Conservation (phyloP, 2,888 invertebrate species). For the Hoplodrina blanda region DNA sequence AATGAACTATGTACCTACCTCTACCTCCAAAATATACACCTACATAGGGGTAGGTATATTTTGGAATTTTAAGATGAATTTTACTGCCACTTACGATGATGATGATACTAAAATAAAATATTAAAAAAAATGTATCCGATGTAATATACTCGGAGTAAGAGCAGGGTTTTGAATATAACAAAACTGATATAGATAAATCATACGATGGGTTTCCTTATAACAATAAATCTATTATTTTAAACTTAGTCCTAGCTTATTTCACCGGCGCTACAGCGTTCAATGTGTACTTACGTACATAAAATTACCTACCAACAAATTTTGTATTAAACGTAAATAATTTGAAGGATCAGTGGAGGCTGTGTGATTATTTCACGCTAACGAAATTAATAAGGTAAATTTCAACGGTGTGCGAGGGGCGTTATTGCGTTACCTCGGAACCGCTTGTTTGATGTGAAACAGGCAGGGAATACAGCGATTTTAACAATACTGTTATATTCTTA, state of each 20-base stretch:
- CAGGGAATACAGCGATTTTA: constrained; percentile 60
- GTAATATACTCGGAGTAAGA: too few species aligned
- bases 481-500: constrained; percentile 54
- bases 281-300: background rate
- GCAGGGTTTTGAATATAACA: too few species aligned
- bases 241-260: background rate
- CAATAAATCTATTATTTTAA: background rate
- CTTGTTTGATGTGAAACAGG: constrained; percentile 77
- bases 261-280: background rate
- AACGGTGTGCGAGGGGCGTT: constrained; percentile 75
- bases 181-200: too few species aligned
- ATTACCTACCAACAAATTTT: constrained; percentile 55
- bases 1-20: too few species aligned
- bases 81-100: too few species aligned
- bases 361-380: constrained; percentile 84
- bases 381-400: constrained; percentile 87
- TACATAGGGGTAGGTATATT: background rate
- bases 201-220: too few species aligned
- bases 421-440: constrained; percentile 77
- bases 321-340: constrained; percentile 81
- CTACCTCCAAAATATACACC: background rate
- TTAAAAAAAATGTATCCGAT: too few species aligned
- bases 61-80: too few species aligned
- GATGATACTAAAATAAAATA: too few species aligned
- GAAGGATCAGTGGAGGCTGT: constrained; percentile 80